These are phyloP conservation scores for Actinostola sp. DNA, from an alignment of 92 coral and sea anemone genomes.

Conservation along the genomic window DNA sequence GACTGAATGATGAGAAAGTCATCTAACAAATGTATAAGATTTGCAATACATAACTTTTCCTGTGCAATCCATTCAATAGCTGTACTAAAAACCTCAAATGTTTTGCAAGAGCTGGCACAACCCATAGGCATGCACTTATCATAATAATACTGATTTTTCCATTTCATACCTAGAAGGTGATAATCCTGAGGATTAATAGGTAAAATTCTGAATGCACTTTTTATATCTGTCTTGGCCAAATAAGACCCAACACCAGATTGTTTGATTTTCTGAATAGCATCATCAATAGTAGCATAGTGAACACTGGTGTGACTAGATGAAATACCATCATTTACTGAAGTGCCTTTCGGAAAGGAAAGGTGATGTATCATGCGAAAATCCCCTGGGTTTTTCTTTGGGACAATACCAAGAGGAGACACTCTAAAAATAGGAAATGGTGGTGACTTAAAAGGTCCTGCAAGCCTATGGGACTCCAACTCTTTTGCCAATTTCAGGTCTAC, in stretches of 20 bases:
- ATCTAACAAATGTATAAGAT: slow-evolving; percentile 40
- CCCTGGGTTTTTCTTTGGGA: too few species aligned
- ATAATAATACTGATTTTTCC: slow-evolving; percentile 30
- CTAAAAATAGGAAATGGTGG: too few species aligned
- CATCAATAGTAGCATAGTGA: too few species aligned
- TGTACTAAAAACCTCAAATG: slow-evolving; percentile 47
- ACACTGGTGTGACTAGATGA: slow-evolving; percentile 19
- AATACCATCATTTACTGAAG: slow-evolving; percentile 50
- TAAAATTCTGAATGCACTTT: slow-evolving; percentile 21
- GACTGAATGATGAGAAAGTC: slow-evolving; percentile 34
- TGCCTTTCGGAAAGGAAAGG: slow-evolving; percentile 32
- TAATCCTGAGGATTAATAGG: slow-evolving; percentile 38
- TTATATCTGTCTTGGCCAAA: slow-evolving; percentile 28
- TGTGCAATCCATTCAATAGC: slow-evolving; percentile 53
- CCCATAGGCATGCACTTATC: slow-evolving; percentile 59
- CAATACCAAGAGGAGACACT: too few species aligned
- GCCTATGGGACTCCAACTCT: slow-evolving; percentile 48
- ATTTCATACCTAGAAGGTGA: slow-evolving; percentile 25
- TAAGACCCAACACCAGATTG: slow-evolving; percentile 36
- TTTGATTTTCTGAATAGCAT: slow-evolving; percentile 10
- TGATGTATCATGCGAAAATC: slow-evolving; percentile 50
- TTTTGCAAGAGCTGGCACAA: slow-evolving; percentile 46
- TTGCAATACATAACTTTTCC: slow-evolving; percentile 15
- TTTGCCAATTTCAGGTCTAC: slow-evolving; percentile 47
- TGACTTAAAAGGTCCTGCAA: slow-evolving; percentile 45